Conservation (phyloP, 2,888 invertebrate species). For the Capitulum mitella region DNA sequence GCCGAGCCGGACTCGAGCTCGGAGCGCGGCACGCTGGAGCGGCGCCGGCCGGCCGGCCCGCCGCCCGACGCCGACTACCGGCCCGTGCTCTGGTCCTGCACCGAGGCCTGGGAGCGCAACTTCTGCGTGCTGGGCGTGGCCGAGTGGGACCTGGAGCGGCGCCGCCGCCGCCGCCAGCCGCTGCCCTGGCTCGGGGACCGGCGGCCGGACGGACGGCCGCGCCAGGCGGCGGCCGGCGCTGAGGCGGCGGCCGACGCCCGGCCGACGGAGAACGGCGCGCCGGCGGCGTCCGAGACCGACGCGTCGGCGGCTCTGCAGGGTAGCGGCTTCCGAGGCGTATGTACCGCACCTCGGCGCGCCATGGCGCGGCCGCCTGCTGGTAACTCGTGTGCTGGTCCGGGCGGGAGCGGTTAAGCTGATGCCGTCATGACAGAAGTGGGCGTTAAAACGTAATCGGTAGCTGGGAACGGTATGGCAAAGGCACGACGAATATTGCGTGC, state of each 20-base stretch:
- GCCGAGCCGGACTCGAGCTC: conserved; percentile 34
- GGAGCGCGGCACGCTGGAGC: conserved; percentile 33
- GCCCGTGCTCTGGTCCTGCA: conserved; percentile 19
- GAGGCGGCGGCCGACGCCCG: not conserved
- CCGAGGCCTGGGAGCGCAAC: conserved; percentile 13
- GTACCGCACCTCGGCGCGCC: not conserved
- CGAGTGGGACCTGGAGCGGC: conserved; percentile 7
- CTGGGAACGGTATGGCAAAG: too few species aligned
- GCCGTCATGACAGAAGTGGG: too few species aligned
- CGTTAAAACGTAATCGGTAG: too few species aligned
- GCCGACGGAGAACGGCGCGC: too few species aligned
- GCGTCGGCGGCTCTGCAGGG: not conserved
- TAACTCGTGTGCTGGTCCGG: too few species aligned
- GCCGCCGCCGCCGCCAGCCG: not conserved
- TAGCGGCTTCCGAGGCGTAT: not conserved
- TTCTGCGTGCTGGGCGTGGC: conserved; percentile 3
- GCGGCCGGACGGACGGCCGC: not conserved
- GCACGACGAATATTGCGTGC: too few species aligned
- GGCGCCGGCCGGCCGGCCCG: not conserved
- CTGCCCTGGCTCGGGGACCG: not conserved
- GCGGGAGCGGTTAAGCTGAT: too few species aligned
- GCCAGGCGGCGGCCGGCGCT: not conserved
- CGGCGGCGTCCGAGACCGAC: too few species aligned
- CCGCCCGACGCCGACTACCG: not conserved
- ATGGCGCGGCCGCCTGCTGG: too few species aligned